Conservation (phyloP, 2,888 invertebrate species). For the Blastobasis lacticolella region DNA sequence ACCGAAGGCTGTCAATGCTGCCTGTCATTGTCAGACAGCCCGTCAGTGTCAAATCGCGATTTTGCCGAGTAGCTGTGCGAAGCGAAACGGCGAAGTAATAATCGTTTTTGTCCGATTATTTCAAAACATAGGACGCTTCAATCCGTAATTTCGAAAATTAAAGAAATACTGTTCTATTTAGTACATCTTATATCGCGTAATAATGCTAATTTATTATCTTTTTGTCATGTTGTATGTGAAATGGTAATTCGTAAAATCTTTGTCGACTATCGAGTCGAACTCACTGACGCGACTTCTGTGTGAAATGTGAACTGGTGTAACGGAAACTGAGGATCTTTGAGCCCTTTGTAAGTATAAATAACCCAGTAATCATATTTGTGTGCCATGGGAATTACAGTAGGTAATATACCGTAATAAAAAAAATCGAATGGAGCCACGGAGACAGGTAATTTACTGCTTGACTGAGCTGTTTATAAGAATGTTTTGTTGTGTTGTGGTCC, state of each 20-base stretch:
- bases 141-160: no score
- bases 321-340: constrained; percentile 33
- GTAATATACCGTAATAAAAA: no score
- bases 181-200: no score
- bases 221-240: not conserved
- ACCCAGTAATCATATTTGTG: no score
- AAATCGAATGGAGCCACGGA: no score
- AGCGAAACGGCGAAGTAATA: not conserved
- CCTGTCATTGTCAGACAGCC: constrained; percentile 1
- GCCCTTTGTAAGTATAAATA: constrained; percentile 37
- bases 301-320: constrained; percentile 55
- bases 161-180: no score
- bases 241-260: not conserved
- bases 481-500: no score
- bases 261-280: not conserved
- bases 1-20: not conserved
- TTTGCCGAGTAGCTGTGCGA: constrained; percentile 4
- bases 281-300: constrained; percentile 33
- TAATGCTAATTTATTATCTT: not conserved
- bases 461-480: no score
- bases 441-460: no score
- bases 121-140: not conserved
- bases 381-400: no score
- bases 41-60: constrained; percentile 14
- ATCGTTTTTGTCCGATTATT: constrained; percentile 1